phyloP scores from a whole-genome alignment of 2,797 vertebrate genomes.

The Tympanoctomys barrerae region DNA sequence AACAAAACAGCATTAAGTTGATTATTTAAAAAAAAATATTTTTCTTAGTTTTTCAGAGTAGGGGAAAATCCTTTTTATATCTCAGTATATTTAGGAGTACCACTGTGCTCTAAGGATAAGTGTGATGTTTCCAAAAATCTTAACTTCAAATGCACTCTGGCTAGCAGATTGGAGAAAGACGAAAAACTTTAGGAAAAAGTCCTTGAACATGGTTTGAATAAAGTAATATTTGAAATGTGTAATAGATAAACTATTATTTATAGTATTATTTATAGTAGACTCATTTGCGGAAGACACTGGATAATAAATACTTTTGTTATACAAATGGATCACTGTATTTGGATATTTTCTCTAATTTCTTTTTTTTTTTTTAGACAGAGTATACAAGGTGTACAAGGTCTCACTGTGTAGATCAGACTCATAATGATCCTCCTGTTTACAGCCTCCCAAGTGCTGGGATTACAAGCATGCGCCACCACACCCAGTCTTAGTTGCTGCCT shows the following conservation, averaged over 20 bases:
- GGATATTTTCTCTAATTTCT: background rate
- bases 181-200: background rate
- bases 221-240: constrained; percentile 52
- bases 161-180: background rate
- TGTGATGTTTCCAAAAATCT: background rate
- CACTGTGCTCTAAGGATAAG: background rate
- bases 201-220: background rate
- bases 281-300: constrained; percentile 15
- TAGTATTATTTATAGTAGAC: constrained; percentile 23
- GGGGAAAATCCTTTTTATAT: background rate
- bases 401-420: too few species aligned
- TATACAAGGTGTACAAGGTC: too few species aligned
- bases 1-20: background rate
- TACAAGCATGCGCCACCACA: too few species aligned
- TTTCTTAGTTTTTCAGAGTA: constrained; percentile 31
- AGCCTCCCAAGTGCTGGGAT: too few species aligned
- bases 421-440: too few species aligned
- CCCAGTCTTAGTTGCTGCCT: too few species aligned
- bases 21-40: constrained; percentile 27
- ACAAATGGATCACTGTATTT: constrained; percentile 24
- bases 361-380: too few species aligned
- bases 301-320: constrained; percentile 5
- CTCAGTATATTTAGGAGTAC: background rate
- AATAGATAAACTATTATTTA: background rate
- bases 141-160: constrained; percentile 23